Base-by-base conservation (phyloP, 1,140 invertebrate genomes). In the Eriocheir sinensis region DNA sequence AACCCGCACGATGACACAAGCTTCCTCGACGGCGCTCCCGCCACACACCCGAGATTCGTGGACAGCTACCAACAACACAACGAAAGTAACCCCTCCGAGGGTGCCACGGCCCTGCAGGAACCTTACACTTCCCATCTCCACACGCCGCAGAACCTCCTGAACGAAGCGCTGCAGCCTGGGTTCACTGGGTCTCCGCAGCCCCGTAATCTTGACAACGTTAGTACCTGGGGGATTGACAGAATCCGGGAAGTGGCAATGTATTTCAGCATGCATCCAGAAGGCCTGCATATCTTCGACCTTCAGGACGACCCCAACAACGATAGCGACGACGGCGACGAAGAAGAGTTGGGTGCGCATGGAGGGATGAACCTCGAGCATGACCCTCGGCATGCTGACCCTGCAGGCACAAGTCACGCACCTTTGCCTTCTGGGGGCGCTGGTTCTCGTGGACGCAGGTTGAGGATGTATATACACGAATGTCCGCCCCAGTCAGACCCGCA, bases 391-490 rank as follows among this genome's bases (percentile, higher is more conserved):
- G 83, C 40, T 27, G 40, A 4, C 9, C 83, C 34, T n/a, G 12
- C 0, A 4, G 3, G 83, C 83, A 36, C n/a, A n/a, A 4, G 83
- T 0, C 21, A 1, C 40, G 83, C 9, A 12, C 30, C 30, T n/a
- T n/a, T n/a, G n/a, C n/a, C n/a, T n/a, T n/a, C n/a, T 21, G 34
- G n/a, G 8, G 60, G 60, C 60, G 83, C 83, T 0, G 32, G 12
- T 38, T 34, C 83, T n/a, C 83, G 83, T 15, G 30, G 83, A 21
- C 83, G 83, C 6, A 86, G 36, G 83, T 34, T 86, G 9, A 86
- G 36, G 32, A 86, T 86, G 83, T n/a, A n/a, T n/a, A n/a, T n/a
- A n/a, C 36, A 86, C 32, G 36, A 86, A 34, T 86, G 83, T 30
- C 83, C 83, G 83, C 83, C 83, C 3, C 83, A 86, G 40, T 17